phyloP scores from a whole-genome alignment of 2,797 vertebrate species.

The Octomys mimax region DNA sequence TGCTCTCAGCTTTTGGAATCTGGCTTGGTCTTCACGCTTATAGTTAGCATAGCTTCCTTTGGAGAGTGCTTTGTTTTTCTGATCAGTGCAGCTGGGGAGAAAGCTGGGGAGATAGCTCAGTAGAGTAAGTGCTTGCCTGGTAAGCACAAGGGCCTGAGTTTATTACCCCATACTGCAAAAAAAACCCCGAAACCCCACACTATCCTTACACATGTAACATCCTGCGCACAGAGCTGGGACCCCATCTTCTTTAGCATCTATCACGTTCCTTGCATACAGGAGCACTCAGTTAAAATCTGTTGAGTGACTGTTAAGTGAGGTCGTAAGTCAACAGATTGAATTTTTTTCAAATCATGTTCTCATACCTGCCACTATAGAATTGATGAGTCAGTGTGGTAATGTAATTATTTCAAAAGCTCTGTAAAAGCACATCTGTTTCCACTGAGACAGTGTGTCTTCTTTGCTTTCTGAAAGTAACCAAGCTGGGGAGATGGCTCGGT shows the following conservation, averaged over 20 bases:
- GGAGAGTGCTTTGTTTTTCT: slow-evolving; percentile 34
- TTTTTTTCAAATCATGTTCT: slow-evolving; percentile 40
- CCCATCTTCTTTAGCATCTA: not conserved
- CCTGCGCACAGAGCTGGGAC: not conserved
- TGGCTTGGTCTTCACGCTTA: not conserved
- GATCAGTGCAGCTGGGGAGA: not conserved
- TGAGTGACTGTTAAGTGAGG: not conserved
- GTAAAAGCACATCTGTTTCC: not conserved
- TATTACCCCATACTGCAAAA: too few species aligned
- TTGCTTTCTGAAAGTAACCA: slow-evolving; percentile 33
- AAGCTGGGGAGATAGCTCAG: not conserved
- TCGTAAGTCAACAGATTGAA: slow-evolving; percentile 12
- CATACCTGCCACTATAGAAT: not conserved
- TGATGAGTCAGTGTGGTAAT: not conserved
- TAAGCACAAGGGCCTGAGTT: too few species aligned
- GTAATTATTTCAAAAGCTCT: not conserved
- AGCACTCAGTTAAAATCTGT: slow-evolving; percentile 9
- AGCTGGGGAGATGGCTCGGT: too few species aligned
- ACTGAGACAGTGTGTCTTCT: not conserved
- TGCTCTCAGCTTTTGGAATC: slow-evolving; percentile 43
- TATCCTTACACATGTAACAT: not conserved
- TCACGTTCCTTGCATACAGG: not conserved
- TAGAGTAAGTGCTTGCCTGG: too few species aligned
- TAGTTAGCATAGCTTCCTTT: slow-evolving; percentile 19
- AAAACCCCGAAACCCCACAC: too few species aligned